Base-by-base conservation (phyloP, 2,888 invertebrate species). In the Zeuzera pyrina region DNA sequence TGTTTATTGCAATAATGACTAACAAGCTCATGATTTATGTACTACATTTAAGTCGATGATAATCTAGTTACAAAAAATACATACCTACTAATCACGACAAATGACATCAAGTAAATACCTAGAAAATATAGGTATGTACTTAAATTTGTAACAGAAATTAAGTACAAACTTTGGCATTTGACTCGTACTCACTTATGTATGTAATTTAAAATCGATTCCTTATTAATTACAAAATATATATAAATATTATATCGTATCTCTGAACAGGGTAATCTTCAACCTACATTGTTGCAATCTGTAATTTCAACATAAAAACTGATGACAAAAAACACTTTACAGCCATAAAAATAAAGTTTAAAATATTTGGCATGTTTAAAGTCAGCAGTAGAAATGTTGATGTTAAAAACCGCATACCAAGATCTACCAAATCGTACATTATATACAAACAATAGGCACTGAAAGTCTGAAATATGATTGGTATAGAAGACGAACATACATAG, bases 391-490 rank as follows among this genome's bases (percentile, higher is more conserved):
- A 8, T 13, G 8, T 12, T 12, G 8, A 10, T 14, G 15, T 10
- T 14, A n/a, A 15, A n/a, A n/a, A 46, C 40, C 43, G 47, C 45
- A 41, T 33, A 38, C 42, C 36, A 33, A 38, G 42, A 51, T 49
- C 51, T 45, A 44, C 43, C 52, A 48, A 56, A 58, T 48, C 56
- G 52, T 56, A 55, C 49, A 52, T 56, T 66, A 58, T 64, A 57
- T 68, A 66, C 62, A 70, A 68, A 73, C 55, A 67, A 73, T 66
- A 77, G 73, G 67, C 74, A 74, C 76, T 71, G 67, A 63, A 69
- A 59, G 46, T 57, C 57, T 63, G 47, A 64, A 65, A 58, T 62
- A 51, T 62, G 57, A 58, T 50, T 43, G 45, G 52, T 49, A 49
- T 47, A 47, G 51, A 52, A 52, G 46, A 57, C 46, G 42, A 46